phyloP scores from a whole-genome alignment of 2,888 invertebrate species.

The Eumerus sabulonum region DNA sequence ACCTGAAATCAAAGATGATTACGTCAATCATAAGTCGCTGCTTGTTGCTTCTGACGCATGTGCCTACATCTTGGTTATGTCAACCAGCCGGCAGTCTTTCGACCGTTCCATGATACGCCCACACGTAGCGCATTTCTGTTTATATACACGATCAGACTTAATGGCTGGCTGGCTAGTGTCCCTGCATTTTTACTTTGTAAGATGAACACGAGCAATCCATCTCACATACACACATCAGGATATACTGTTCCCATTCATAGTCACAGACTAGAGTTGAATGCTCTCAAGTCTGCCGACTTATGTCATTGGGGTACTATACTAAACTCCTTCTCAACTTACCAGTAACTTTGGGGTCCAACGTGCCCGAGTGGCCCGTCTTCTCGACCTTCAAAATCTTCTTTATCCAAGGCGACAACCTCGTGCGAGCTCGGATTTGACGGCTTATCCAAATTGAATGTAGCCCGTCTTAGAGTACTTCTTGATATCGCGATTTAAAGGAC shows the following conservation, averaged over 20 bases:
- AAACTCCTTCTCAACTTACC: constrained; percentile 77
- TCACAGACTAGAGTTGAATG: constrained; percentile 72
- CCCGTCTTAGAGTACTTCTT: constrained; percentile 95
- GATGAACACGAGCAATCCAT: constrained; percentile 20
- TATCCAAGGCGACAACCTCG: constrained; percentile 99
- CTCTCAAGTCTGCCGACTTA: constrained; percentile 76
- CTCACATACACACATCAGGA: constrained; percentile 77
- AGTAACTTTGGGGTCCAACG: constrained; percentile 97
- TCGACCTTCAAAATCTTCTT: constrained; percentile 97
- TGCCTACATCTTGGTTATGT: no score
- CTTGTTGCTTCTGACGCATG: no score
- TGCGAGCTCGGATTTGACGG: constrained; percentile 99
- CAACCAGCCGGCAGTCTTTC: no score
- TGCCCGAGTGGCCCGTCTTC: constrained; percentile 99
- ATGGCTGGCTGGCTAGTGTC: constrained; percentile 43
- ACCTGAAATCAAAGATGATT: constrained; percentile 80
- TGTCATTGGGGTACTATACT: constrained; percentile 75
- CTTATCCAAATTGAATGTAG: constrained; percentile 97
- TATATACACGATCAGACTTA: background rate
- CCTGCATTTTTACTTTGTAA: constrained; percentile 70
- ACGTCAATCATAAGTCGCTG: no score
- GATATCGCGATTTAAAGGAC: constrained; percentile 92
- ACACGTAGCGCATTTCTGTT: background rate
- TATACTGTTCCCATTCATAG: constrained; percentile 78
- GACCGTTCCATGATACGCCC: background rate